Evolutionary conservation across 2,888 invertebrate genomes (phyloP).

Genomic region (Watsonalla cultraria): DNA sequence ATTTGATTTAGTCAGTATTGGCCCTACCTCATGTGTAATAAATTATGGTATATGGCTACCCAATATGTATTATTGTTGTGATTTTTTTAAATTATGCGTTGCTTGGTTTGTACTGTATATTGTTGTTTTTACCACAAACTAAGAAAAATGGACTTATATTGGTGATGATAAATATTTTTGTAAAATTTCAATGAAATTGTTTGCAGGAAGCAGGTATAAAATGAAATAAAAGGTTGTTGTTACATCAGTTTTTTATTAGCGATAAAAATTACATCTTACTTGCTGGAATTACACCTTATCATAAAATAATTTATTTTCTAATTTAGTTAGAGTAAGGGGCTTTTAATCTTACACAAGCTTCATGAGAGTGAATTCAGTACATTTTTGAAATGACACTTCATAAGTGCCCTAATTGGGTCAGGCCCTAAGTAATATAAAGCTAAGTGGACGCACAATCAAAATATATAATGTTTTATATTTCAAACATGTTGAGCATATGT

Average conservation of each 20-base stretch:
- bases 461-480: slow-evolving; percentile 39
- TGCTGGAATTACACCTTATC: slow-evolving; percentile 56
- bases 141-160: no score
- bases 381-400: slow-evolving; percentile 14
- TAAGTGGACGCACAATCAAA: slow-evolving; percentile 65
- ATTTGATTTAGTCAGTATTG: no score
- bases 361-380: slow-evolving; percentile 21
- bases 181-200: no score
- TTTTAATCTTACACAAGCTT: slow-evolving; percentile 35
- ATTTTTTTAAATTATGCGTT: no score
- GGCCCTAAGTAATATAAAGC: slow-evolving; percentile 46
- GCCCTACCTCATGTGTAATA: no score
- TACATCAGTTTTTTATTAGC: slow-evolving; percentile 51
- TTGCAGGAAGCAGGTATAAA: background rate
- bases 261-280: slow-evolving; percentile 66
- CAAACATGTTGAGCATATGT: slow-evolving; percentile 53
- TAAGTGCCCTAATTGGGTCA: slow-evolving; percentile 26
- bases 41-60: no score
- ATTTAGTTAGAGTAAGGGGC: slow-evolving; percentile 60
- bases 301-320: slow-evolving; percentile 69
- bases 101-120: no score
- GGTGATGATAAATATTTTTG: no score
- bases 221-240: slow-evolving; percentile 26
- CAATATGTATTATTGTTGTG: no score
- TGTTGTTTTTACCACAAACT: no score